Conservation (phyloP, 92 coral and sea anemone genomes). For the Actinernus sp. region DNA sequence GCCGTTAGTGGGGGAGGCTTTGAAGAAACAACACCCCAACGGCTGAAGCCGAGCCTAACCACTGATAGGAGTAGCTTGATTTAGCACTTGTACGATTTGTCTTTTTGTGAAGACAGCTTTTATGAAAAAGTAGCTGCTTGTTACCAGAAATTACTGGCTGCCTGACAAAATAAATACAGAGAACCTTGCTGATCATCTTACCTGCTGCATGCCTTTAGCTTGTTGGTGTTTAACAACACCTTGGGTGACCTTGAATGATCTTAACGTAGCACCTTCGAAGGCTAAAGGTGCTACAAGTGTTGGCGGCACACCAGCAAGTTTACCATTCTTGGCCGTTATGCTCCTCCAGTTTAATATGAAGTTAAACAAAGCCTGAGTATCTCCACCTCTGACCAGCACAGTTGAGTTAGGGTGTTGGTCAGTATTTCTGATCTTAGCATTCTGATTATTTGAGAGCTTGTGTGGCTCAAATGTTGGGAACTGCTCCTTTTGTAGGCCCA, state of each 20-base stretch:
- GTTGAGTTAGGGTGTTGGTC: constrained; percentile 96
- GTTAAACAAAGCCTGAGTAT: constrained; percentile 88
- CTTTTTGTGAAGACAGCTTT: too few relatives aligned
- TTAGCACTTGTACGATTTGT: too few relatives aligned
- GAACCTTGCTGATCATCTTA: too few relatives aligned
- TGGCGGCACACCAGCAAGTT: constrained; percentile 94
- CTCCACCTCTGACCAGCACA: constrained; percentile 69
- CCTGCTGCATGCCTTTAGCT: constrained; percentile 84
- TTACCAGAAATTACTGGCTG: too few relatives aligned
- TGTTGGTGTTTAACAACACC: constrained; percentile 79
- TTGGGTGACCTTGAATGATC: constrained; percentile 77
- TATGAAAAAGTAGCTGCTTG: too few relatives aligned
- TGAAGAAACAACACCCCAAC: too few relatives aligned
- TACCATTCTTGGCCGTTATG: constrained; percentile 75
- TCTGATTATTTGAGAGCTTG: constrained; percentile 61
- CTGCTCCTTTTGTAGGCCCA: constrained; percentile 89
- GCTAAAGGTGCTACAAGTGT: constrained; percentile 95
- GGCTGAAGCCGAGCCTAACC: too few relatives aligned
- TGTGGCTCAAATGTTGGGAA: constrained; percentile 80
- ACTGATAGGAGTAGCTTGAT: too few relatives aligned
- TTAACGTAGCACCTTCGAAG: constrained; percentile 92
- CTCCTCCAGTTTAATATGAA: constrained; percentile 90
- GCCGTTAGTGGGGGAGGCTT: too few relatives aligned
- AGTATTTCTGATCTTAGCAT: constrained; percentile 66
- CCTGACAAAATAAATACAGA: too few relatives aligned